Evolutionary conservation across 2,888 invertebrate species (phyloP).

Genomic region (Euplexia lucipara): DNA sequence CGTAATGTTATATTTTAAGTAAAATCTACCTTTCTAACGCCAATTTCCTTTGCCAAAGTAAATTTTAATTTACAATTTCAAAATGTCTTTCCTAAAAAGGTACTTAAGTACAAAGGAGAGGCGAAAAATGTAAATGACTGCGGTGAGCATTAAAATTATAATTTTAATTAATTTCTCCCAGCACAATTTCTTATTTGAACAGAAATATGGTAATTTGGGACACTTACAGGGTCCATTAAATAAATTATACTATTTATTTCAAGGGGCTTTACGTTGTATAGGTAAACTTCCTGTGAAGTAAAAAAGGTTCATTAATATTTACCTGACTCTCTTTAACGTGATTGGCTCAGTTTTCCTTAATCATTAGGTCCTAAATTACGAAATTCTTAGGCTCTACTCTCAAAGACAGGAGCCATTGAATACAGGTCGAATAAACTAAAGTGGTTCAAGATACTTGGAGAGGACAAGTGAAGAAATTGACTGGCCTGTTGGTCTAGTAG

Average conservation of each 20-base stretch:
- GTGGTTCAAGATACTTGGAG: no score
- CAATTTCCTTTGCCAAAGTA: neutral
- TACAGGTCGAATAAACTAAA: no score
- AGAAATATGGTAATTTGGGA: slow-evolving; percentile 58
- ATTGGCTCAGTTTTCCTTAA: no score
- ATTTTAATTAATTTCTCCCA: slow-evolving; percentile 57
- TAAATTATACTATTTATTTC: slow-evolving; percentile 41
- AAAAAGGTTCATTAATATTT: slow-evolving; percentile 4
- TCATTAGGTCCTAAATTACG: no score
- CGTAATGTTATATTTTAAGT: no score
- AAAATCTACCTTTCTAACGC: neutral
- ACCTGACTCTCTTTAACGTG: no score
- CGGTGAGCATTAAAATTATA: slow-evolving; percentile 47
- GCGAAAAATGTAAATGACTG: slow-evolving; percentile 35
- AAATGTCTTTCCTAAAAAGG: slow-evolving; percentile 14
- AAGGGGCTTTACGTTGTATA: slow-evolving; percentile 18
- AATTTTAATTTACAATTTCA: slow-evolving; percentile 18
- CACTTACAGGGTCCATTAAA: slow-evolving; percentile 43
- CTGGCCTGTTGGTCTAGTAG: no score
- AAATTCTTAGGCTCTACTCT: no score
- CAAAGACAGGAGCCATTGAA: no score
- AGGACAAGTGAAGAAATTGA: no score
- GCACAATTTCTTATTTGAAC: slow-evolving; percentile 50
- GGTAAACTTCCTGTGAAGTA: neutral
- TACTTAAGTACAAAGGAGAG: neutral